These are phyloP conservation scores for Pseudomyrmex concolor DNA, from an alignment of 1,140 invertebrate species.

Conservation along the genomic window DNA sequence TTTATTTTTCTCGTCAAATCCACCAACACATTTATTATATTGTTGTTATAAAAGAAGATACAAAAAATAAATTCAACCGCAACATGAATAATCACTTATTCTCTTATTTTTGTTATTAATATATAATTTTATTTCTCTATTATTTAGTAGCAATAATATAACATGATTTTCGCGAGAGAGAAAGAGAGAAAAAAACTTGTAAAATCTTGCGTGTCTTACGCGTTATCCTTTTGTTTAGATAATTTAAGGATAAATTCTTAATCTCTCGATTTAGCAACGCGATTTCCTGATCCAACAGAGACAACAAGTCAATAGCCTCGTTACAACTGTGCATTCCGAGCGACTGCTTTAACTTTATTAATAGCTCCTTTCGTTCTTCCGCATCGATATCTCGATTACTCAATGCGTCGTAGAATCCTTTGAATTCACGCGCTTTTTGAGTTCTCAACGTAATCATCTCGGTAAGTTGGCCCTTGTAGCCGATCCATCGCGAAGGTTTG, in stretches of 20 bases:
- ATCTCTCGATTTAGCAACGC: conserved; percentile 86
- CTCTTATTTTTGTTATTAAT: no score
- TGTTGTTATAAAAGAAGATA: neutral
- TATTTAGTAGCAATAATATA: neutral
- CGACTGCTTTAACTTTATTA: conserved; percentile 86
- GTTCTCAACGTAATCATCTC: conserved; percentile 88
- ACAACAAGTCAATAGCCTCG: conserved; percentile 85
- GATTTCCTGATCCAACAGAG: conserved; percentile 87
- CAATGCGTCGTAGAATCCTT: conserved; percentile 86
- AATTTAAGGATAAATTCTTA: conserved; percentile 83
- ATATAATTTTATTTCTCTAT: no score
- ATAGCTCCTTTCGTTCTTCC: conserved; percentile 86
- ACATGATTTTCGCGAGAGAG: no score
- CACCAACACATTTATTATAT: conserved; percentile 16
- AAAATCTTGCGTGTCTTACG: conserved; percentile 70
- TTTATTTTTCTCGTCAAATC: no score
- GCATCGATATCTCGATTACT: conserved; percentile 82
- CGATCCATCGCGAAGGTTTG: conserved; percentile 87
- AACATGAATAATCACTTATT: neutral
- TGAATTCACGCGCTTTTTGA: conserved; percentile 87
- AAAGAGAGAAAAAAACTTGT: neutral
- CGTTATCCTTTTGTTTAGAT: conserved; percentile 86
- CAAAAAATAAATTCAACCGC: neutral
- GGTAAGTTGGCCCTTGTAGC: conserved; percentile 86
- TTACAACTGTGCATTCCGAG: conserved; percentile 85